Evolutionary conservation across 2,113 vertebrate species (phyloP).

Genomic region (Lagopus muta): DNA sequence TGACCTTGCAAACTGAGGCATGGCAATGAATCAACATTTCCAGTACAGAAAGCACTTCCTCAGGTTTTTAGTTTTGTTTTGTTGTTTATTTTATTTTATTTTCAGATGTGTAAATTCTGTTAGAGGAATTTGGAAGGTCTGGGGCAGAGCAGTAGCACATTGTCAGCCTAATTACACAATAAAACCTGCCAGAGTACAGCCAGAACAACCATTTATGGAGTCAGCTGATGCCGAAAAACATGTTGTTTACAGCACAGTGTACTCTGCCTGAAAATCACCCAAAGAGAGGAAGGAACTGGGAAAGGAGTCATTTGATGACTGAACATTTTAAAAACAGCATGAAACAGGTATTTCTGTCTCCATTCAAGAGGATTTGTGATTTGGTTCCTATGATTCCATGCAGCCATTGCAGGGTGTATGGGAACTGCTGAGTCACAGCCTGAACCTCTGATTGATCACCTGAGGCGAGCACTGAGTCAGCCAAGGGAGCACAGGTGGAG

Average conservation of each 20-base stretch:
- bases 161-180: slow-evolving; percentile 35
- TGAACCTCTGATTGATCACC: too few species aligned
- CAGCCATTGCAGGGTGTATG: background rate
- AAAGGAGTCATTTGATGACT: slow-evolving; percentile 2
- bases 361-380: background rate
- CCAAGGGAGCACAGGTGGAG: too few species aligned
- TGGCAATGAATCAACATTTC: background rate
- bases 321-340: background rate
- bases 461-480: too few species aligned
- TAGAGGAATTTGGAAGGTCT: slow-evolving; percentile 14
- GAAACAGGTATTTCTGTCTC: background rate
- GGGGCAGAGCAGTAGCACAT: background rate
- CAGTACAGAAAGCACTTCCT: background rate
- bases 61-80: background rate
- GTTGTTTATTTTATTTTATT: background rate
- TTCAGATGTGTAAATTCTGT: background rate
- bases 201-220: slow-evolving; percentile 41
- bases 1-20: background rate
- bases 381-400: background rate
- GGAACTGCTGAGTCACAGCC: too few species aligned
- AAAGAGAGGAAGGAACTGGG: slow-evolving; percentile 32
- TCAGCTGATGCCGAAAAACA: background rate
- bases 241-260: slow-evolving; percentile 50
- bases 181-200: slow-evolving; percentile 4
- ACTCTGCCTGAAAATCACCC: slow-evolving; percentile 35